Conservation (phyloP, 2,888 invertebrate genomes). For the Plagiodera versicolora region DNA sequence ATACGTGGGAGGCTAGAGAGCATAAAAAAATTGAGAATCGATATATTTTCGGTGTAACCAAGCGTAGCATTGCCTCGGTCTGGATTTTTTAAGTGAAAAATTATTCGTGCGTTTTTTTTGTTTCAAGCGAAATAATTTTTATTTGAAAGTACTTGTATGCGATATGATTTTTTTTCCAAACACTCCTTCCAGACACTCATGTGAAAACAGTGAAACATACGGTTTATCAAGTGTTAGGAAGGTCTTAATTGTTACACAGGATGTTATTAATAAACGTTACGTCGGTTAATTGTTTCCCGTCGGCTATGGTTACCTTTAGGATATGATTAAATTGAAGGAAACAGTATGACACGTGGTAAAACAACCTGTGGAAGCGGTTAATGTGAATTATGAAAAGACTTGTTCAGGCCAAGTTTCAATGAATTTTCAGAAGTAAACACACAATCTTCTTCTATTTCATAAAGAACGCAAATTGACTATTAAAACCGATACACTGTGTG, state of each 20-base stretch:
- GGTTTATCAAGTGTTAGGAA: slow-evolving; percentile 32
- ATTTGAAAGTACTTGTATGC: no score
- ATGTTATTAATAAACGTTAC: slow-evolving; percentile 42
- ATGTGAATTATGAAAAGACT: no score
- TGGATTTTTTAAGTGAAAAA: no score
- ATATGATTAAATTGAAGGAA: slow-evolving; percentile 36
- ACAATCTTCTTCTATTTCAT: slow-evolving; percentile 1
- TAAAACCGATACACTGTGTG: no score
- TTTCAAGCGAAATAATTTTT: no score
- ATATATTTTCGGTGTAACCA: no score
- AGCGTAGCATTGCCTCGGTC: no score
- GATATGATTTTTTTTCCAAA: no score
- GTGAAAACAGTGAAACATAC: slow-evolving; percentile 9
- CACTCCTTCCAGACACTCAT: background rate
- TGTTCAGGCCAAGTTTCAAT: background rate
- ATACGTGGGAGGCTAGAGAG: background rate
- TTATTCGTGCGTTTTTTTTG: no score
- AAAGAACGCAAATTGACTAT: slow-evolving; percentile 9
- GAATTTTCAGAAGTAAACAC: background rate
- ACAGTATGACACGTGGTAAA: slow-evolving; percentile 19
- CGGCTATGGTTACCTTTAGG: slow-evolving; percentile 32
- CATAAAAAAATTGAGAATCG: background rate
- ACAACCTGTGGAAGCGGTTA: slow-evolving; percentile 15
- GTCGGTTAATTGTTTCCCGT: slow-evolving; percentile 44
- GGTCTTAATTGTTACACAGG: slow-evolving; percentile 38